Conservation (phyloP, 2,888 invertebrate genomes). For the Cybosia mesomella region DNA sequence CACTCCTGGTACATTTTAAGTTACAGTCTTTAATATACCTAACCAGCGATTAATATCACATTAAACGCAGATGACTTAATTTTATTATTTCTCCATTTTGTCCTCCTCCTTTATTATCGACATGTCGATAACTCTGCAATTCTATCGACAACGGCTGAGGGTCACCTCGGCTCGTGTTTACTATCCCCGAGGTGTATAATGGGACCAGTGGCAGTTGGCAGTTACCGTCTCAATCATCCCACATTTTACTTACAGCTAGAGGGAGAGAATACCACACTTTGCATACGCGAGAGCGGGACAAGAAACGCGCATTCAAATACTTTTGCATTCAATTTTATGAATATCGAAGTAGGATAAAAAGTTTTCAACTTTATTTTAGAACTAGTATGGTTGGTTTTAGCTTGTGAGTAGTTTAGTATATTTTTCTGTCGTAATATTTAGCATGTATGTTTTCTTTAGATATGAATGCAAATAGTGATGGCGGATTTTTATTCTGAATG, state of each 20-base stretch:
- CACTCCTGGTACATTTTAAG: no score
- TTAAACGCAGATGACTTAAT: no score
- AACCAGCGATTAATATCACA: no score
- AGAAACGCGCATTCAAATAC: conserved; percentile 70
- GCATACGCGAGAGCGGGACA: conserved; percentile 57
- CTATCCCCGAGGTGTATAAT: conserved; percentile 80
- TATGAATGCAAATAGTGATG: conserved; percentile 87
- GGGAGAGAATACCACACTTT: conserved; percentile 52
- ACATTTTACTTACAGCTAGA: conserved; percentile 81
- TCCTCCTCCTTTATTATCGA: conserved; percentile 19
- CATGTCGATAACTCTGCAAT: not conserved
- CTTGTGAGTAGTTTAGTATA: conserved; percentile 35
- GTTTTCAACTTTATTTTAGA: not conserved
- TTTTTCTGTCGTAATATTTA: conserved; percentile 78
- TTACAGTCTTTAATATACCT: no score
- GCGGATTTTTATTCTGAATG: conserved; percentile 85
- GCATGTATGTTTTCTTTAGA: conserved; percentile 87
- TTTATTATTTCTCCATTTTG: not conserved
- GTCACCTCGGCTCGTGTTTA: conserved; percentile 67
- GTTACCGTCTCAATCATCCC: conserved; percentile 85
- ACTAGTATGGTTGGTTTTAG: conserved; percentile 46
- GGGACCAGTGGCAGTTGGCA: conserved; percentile 86
- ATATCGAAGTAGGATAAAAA: conserved; percentile 38
- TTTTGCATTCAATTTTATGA: conserved; percentile 72
- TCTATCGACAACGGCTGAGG: conserved; percentile 44